Evolutionary conservation across 2,797 vertebrate genomes (phyloP).

Genomic region (Limnodromus scolopaceus): DNA sequence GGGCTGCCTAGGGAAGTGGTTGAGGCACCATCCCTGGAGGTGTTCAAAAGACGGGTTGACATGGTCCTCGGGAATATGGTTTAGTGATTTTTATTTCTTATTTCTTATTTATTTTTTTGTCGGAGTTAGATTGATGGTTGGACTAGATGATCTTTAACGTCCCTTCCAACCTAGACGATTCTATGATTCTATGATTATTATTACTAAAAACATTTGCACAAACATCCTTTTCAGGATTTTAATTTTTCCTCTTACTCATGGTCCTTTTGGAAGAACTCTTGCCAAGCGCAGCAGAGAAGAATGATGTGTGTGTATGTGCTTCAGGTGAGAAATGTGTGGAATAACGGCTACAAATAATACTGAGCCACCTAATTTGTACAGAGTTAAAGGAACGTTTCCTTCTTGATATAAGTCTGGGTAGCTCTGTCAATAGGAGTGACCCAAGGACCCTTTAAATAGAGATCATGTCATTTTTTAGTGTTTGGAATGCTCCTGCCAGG

Average conservation of each 20-base stretch:
- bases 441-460: not conserved
- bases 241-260: not conserved
- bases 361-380: not conserved
- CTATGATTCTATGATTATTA: not conserved
- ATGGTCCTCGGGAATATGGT: too few species aligned
- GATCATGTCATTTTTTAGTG: not conserved
- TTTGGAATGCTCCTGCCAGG: not conserved
- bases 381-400: not conserved
- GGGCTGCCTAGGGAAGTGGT: too few species aligned
- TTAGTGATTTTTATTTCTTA: too few species aligned
- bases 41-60: too few species aligned
- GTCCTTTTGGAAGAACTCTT: not conserved
- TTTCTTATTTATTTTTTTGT: too few species aligned
- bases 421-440: not conserved
- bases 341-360: not conserved
- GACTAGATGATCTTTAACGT: too few species aligned
- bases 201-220: not conserved
- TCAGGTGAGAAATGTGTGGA: not conserved
- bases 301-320: fast-evolving
- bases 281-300: not conserved
- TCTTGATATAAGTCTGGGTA: not conserved
- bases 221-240: not conserved
- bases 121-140: too few species aligned
- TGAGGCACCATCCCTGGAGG: too few species aligned
- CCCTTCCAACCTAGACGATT: too few species aligned